Percentiles rank a stretch among this genome's conserved stretches.
Evolutionary conservation across 2,888 invertebrate species (phyloP).

Genomic region (Ormyrus rosae): DNA sequence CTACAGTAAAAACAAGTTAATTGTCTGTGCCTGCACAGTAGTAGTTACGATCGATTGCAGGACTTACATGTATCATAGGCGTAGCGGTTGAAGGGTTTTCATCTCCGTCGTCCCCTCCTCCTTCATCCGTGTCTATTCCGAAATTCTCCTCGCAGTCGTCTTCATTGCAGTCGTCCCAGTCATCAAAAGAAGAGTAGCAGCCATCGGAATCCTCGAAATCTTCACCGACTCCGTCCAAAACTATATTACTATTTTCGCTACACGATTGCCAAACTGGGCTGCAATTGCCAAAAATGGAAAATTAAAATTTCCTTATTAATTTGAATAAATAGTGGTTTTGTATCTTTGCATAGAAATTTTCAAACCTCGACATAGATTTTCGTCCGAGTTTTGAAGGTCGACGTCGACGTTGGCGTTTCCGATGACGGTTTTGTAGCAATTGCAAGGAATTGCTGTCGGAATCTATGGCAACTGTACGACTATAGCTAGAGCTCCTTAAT

Average conservation of each 20-base stretch:
- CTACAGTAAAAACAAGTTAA: slow-evolving; percentile 60
- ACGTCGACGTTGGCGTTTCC: slow-evolving; percentile 55
- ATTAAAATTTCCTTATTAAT: not conserved
- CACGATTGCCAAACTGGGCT: slow-evolving; percentile 74
- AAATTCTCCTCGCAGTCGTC: slow-evolving; percentile 53
- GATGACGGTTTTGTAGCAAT: slow-evolving; percentile 49
- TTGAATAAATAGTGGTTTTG: too few species aligned
- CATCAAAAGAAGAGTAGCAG: slow-evolving; percentile 74
- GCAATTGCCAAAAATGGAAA: slow-evolving; percentile 61
- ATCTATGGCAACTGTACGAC: slow-evolving; percentile 43
- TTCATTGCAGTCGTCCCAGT: slow-evolving; percentile 58
- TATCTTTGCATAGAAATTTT: too few species aligned
- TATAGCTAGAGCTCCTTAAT: slow-evolving; percentile 35
- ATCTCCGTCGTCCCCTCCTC: slow-evolving; percentile 29
- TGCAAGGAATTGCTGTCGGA: slow-evolving; percentile 53
- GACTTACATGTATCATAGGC: slow-evolving; percentile 43
- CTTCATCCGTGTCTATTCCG: slow-evolving; percentile 49
- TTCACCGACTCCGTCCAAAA: slow-evolving; percentile 68
- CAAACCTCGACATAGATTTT: slow-evolving; percentile 50
- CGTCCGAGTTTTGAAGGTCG: slow-evolving; percentile 36
- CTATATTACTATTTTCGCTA: slow-evolving; percentile 71
- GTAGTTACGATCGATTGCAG: not conserved
- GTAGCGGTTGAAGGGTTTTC: slow-evolving; percentile 20
- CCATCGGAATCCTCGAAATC: slow-evolving; percentile 74
- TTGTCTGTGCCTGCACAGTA: not conserved